Evolutionary conservation across 2,888 invertebrate species (phyloP), one percentile per base, ranked within the genome.

Genomic region (Andrena fulva): DNA sequence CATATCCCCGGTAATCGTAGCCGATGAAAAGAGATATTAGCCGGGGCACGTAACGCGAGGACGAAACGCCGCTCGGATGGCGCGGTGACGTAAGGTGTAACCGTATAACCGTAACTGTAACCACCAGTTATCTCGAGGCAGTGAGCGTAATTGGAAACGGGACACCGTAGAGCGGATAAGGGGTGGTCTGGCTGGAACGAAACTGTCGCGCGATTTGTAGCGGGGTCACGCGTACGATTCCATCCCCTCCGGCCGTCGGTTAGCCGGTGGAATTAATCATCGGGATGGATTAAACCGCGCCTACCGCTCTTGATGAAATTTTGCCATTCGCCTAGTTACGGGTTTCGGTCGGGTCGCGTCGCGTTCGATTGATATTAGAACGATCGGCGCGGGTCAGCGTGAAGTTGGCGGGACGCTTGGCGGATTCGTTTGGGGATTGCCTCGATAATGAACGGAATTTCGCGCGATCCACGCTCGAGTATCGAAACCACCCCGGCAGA

Each of bases 91-190:
- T 87, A 90, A 89, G 87, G 84, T 71, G 86, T 89, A 87, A 87
- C 87, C 80, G 86, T 85, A 83, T 89, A 87, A 87, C 85, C 88
- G 91, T 90, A 91, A 91, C 90, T 85, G 89, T 91, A 91, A 91
- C 91, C 91, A 85, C 86, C 90, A 91, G 88, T 91, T 90, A 91
- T 91, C 90, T 87, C 82, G 31, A 76, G 85, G 75, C 76, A 80
- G 80, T 81, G 81, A 69, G 67, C 85, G 77, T 91, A 91, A 92
- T 91, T 91, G 91, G 91, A 90, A 90, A 91, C 85, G 66, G 69
- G 91, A 91, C 76, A 87, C 87, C 79, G 70, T 66, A 31, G 52
- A 48, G 69, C 69, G 76, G 63, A 42, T 31, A 33, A 20, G 52
- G 68, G 54, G 24, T 12, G 6, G 12, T 66, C 48, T 29, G 73